phyloP scores from a whole-genome alignment of 2,888 invertebrate genomes.

The Luperina nickerlii region DNA sequence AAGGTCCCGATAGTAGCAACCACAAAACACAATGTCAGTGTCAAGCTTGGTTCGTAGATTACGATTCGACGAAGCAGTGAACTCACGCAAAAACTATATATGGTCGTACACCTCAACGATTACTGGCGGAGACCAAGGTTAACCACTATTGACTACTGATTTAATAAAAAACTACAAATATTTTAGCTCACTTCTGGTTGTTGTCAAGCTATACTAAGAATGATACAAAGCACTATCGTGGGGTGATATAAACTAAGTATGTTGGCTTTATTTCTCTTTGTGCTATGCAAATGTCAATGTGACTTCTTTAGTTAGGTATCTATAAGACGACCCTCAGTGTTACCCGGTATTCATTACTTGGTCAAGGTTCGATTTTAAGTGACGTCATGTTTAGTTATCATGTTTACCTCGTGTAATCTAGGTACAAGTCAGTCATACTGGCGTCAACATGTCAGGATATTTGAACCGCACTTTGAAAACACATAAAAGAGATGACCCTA shows the following conservation, averaged over 20 bases:
- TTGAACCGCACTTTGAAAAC: constrained; percentile 25
- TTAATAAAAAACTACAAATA: constrained; percentile 46
- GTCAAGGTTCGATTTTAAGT: constrained; percentile 66
- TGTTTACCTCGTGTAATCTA: constrained; percentile 61
- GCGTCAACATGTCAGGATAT: constrained; percentile 27
- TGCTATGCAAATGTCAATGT: constrained; percentile 45
- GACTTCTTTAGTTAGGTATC: constrained; percentile 37
- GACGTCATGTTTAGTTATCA: constrained; percentile 51
- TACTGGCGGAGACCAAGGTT: constrained; percentile 77
- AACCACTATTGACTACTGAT: constrained; percentile 65
- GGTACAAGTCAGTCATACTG: constrained; percentile 29
- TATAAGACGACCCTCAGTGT: constrained; percentile 47
- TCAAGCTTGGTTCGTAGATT: constrained; percentile 69
- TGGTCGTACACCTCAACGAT: constrained; percentile 79
- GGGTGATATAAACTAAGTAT: neutral
- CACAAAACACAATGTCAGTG: constrained; percentile 77
- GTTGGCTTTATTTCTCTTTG: constrained; percentile 7
- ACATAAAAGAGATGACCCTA: constrained; percentile 17
- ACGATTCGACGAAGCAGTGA: constrained; percentile 70
- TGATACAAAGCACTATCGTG: neutral
- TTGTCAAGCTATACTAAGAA: constrained; percentile 26
- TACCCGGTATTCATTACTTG: constrained; percentile 57
- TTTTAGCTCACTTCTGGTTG: constrained; percentile 27
- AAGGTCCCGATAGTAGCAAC: constrained; percentile 49
- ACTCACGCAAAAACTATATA: constrained; percentile 76